Evolutionary conservation across 2,113 vertebrate species (phyloP), one percentile per base, ranked within the genome.

Genomic region (Gopherus flavomarginatus): DNA sequence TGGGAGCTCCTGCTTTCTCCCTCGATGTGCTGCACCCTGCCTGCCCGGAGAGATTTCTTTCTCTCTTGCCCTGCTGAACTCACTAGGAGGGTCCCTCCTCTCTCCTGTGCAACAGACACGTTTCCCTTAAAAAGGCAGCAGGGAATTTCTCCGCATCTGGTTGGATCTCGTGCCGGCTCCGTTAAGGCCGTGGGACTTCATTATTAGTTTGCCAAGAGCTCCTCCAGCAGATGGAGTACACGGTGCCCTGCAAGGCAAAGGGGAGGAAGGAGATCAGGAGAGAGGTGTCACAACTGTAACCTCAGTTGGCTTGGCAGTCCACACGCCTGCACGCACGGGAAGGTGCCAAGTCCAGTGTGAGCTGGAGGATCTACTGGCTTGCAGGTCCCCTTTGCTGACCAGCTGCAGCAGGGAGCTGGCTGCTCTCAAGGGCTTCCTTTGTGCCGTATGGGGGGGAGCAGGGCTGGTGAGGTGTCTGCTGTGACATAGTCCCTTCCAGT

Each of bases 61-160:
- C n/a, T n/a, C 65, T 38, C 35, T 21, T 9, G 4, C 65, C 10
- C 65, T 72, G 65, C n/a, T 72, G 65, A 52, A 31, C 3, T 56
- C 42, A n/a, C 6, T 1, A n/a, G 27, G 75, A 85, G 77, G 26
- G 9, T 50, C 75, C 62, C 47, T 50, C 29, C 62, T 26, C 27
- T 44, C 53, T 2, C 0, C 0, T 13, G 26, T 0, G 5, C 44
- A 54, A 44, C 27, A 53, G 87, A 80, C 47, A 50, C 1, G 0
- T 90, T 96, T 89, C 81, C 96, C 97, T 96, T 96, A 90, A 94
- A 95, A 97, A 97, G 97, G 91, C 95, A 97, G 62, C 78, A 0
- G 11, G 92, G 87, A 56, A 5, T 29, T 93, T 75, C 92, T 88
- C 87, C 52, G 92, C 89, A 0, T 24, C 96, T 94, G 97, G 80